Evolutionary conservation across 1,140 invertebrate species (phyloP).

Genomic region (Drosophila leontia): DNA sequence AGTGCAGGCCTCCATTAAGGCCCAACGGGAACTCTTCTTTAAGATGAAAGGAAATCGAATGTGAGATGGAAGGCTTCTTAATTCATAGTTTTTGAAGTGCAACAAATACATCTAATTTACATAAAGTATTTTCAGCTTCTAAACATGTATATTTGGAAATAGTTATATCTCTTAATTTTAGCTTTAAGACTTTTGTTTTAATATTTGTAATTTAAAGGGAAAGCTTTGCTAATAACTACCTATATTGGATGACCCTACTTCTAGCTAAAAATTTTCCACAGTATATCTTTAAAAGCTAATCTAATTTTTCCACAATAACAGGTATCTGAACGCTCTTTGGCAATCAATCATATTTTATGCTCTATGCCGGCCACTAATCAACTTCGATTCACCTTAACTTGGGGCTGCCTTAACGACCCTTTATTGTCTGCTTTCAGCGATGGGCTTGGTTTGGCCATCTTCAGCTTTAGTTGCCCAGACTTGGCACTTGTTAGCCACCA

Average conservation of each 20-base stretch:
- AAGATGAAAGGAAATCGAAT: conserved; percentile 31
- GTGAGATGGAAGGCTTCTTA: background rate
- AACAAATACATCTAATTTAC: too few relatives aligned
- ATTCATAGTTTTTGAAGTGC: conserved; percentile 27
- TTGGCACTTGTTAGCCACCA: conserved; percentile 33
- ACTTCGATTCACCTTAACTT: conserved; percentile 32
- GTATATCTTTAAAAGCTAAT: background rate
- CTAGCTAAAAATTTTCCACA: background rate
- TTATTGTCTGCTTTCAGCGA: conserved; percentile 27
- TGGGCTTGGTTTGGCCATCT: conserved; percentile 20
- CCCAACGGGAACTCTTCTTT: background rate
- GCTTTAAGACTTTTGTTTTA: background rate
- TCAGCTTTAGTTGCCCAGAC: conserved; percentile 16
- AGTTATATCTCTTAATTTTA: background rate
- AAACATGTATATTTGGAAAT: too few relatives aligned
- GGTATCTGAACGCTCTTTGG: background rate
- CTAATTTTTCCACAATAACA: conserved; percentile 6
- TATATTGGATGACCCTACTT: background rate
- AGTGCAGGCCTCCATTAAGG: conserved; percentile 48
- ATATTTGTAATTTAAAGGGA: background rate
- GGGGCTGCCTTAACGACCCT: conserved; percentile 26
- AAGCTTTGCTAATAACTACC: background rate
- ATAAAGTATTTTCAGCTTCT: too few relatives aligned
- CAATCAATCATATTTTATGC: conserved; percentile 44
- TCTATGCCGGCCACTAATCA: conserved; percentile 20